Percentiles rank a stretch among this genome's conserved stretches.
phyloP scores from a whole-genome alignment of 2,888 invertebrate genomes.

The Hoplodrina blanda region DNA sequence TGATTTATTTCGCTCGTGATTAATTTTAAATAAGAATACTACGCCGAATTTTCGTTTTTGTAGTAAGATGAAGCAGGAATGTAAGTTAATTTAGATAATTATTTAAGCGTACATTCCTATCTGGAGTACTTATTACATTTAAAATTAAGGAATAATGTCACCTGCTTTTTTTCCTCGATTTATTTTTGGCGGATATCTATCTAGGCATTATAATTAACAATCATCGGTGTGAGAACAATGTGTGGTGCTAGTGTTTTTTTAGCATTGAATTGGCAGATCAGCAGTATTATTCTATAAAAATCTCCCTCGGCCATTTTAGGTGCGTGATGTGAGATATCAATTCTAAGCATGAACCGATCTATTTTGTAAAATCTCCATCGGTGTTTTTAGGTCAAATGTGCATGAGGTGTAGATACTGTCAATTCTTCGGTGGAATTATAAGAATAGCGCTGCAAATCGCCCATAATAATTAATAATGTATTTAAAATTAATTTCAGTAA shows the following conservation, averaged over 20 bases:
- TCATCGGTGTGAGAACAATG: neutral
- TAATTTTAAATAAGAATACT: conserved; percentile 51
- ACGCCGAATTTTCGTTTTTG: conserved; percentile 38
- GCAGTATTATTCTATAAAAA: no score
- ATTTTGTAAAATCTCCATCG: no score
- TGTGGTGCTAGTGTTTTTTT: neutral
- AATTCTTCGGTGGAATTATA: no score
- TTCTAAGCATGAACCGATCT: no score
- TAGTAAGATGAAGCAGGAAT: conserved; percentile 36
- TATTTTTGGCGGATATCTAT: neutral
- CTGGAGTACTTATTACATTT: conserved; percentile 2
- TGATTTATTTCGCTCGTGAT: conserved; percentile 56
- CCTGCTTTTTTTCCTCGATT: neutral
- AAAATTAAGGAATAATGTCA: conserved; percentile 3
- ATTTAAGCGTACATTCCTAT: neutral
- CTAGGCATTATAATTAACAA: neutral
- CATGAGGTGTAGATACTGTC: no score
- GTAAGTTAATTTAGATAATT: conserved; percentile 12
- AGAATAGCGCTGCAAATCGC: no score
- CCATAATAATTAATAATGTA: no score
- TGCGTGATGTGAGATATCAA: no score
- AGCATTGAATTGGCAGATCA: neutral
- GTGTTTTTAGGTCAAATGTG: no score
- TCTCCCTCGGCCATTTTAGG: no score
- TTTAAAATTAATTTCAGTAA: no score